phyloP scores from a whole-genome alignment of 1,140 invertebrate genomes.

The Drosophila obscura region DNA sequence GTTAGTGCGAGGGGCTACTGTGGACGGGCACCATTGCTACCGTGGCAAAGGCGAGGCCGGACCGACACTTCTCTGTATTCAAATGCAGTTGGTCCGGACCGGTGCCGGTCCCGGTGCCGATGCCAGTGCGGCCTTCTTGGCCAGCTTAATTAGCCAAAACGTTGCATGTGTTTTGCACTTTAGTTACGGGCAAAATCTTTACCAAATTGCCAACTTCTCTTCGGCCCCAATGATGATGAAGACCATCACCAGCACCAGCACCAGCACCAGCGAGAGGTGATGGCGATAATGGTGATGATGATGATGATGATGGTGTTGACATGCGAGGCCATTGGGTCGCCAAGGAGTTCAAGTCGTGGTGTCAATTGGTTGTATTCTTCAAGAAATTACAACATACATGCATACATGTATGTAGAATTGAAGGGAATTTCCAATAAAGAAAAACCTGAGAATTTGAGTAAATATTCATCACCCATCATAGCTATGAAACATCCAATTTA shows the following conservation, averaged over 20 bases:
- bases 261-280: background rate
- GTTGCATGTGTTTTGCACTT: slow-evolving; percentile 80
- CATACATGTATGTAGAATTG: no score
- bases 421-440: background rate
- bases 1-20: slow-evolving; percentile 71
- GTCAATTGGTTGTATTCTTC: slow-evolving; percentile 33
- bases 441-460: no score
- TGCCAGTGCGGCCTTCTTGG: slow-evolving; percentile 32
- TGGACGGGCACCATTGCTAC: slow-evolving; percentile 37
- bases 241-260: slow-evolving; percentile 17
- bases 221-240: slow-evolving; percentile 8
- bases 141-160: slow-evolving; percentile 71
- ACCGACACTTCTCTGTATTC: slow-evolving; percentile 7
- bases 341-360: slow-evolving; percentile 46
- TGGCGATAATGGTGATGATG: slow-evolving; percentile 21
- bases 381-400: slow-evolving; percentile 38
- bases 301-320: slow-evolving; percentile 47
- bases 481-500: no score
- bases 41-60: slow-evolving; percentile 5
- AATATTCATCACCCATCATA: no score
- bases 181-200: slow-evolving; percentile 45
- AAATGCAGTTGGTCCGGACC: slow-evolving; percentile 4
- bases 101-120: slow-evolving; percentile 47
- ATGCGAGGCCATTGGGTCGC: slow-evolving; percentile 49
- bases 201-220: slow-evolving; percentile 41